Evolutionary conservation across 2,888 invertebrate species (phyloP).

Genomic region (Trissolcus japonicus): DNA sequence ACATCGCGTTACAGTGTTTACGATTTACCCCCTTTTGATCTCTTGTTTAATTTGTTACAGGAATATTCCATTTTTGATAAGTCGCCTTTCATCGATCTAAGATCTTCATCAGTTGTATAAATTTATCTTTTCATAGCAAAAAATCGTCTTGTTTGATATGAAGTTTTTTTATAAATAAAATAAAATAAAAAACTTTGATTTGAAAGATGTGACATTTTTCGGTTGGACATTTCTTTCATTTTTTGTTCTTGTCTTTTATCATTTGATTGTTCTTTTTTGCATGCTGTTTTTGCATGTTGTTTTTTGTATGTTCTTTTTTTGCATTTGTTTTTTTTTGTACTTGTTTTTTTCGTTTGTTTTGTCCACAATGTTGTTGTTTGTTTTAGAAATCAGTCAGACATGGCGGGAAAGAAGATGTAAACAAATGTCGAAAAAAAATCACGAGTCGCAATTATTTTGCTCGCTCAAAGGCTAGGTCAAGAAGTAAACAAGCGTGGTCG

Average conservation of each 20-base stretch:
- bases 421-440: conserved; percentile 5
- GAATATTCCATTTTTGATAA: conserved; percentile 26
- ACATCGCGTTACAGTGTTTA: conserved; percentile 6
- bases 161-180: too few species aligned
- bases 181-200: too few species aligned
- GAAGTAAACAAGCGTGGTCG: conserved; percentile 38
- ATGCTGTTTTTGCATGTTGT: too few species aligned
- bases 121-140: too few species aligned
- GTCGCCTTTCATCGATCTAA: not conserved
- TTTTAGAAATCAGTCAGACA: too few species aligned
- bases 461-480: conserved; percentile 40
- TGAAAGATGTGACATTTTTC: not conserved
- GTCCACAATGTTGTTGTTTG: too few species aligned
- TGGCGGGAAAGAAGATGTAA: not conserved
- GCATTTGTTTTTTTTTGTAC: too few species aligned
- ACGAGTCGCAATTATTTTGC: conserved; percentile 37
- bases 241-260: too few species aligned
- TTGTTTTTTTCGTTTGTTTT: too few species aligned
- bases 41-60: conserved; percentile 9
- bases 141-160: not conserved
- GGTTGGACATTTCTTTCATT: not conserved
- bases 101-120: conserved; percentile 7
- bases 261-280: too few species aligned
- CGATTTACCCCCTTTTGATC: not conserved
- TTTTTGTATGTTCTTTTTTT: too few species aligned